Evolutionary conservation across 2,888 invertebrate genomes (phyloP), one percentile per base, ranked within the genome.

Genomic region (Chaetogeoica ovagalla): DNA sequence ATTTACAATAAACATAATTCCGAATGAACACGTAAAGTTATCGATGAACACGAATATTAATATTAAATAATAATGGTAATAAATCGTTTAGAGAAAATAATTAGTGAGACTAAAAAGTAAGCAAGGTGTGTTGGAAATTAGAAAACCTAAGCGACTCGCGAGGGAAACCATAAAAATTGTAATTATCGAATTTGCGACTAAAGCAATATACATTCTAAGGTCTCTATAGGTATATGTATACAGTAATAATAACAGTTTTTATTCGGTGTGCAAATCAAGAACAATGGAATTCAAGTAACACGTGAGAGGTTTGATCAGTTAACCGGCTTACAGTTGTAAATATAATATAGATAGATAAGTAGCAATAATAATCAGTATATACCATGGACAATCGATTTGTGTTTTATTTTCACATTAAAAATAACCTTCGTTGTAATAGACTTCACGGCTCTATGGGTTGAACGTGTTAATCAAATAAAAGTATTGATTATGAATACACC

Each of bases 381-480:
- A 74, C 52, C 63, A n/a, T 74, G 52, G n/a, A 52, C 63, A 74
- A 74, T 63, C 63, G 73, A 73, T 73, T 73, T 52, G 7, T 7
- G 63, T 48, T 52, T 62, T 73, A 52, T 73, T 73, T 62, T 62
- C 17, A 37, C 43, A 21, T 21, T 48, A 48, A 21, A 21, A 11
- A 23, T 43, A 43, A 2, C 13, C 23, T 72, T 37, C 11, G 37
- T 15, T 57, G n/a, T 37, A 48, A 60, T 72, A 23, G 62, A 48
- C 21, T 52, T 68, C 19, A 68, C 52, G 52, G 52, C 68, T 72
- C 19, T 15, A 72, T 11, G 23, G 30, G 60, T 43, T 37, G 0
- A 60, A 57, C 9, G 57, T 21, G 37, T 57, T 70, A 70, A 70
- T 70, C 57, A 70, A 70, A 39, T 37, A 57, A 23, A n/a, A 57